A percentile compares a stretch with the other conserved stretches of the same genome.
Conservation (phyloP, 2,113 vertebrate genomes). For the Melospiza georgiana region DNA sequence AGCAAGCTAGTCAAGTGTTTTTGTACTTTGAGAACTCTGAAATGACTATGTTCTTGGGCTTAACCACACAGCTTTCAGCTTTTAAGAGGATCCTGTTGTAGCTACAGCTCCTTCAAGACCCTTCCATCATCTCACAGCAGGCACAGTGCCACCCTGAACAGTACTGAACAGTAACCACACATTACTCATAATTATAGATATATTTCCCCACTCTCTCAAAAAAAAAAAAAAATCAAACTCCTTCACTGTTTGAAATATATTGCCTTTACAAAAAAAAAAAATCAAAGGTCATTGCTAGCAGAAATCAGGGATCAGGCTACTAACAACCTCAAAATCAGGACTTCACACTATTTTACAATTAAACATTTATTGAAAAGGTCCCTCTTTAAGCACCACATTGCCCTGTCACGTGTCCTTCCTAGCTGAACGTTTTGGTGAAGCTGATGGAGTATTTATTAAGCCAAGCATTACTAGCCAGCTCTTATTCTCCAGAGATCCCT, state of each 20-base stretch:
- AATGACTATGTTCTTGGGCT: rapidly evolving
- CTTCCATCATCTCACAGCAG: not conserved
- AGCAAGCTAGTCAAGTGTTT: not conserved
- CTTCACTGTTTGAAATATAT: not conserved
- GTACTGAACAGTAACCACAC: not conserved
- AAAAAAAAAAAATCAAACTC: not conserved
- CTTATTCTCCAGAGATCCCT: not conserved
- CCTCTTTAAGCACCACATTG: not conserved
- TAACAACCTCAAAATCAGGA: not conserved
- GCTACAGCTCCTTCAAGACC: not conserved
- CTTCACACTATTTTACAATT: not conserved
- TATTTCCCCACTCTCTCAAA: rapidly evolving
- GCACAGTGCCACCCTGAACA: not conserved
- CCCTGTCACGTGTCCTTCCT: not conserved
- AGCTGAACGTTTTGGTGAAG: not conserved
- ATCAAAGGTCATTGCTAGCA: not conserved
- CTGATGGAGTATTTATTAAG: not conserved
- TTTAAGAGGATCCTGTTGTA: not conserved
- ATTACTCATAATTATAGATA: not conserved
- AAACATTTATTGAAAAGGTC: not conserved
- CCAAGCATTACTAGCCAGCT: not conserved
- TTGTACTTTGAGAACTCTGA: not conserved
- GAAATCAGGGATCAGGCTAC: not conserved
- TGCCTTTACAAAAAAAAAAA: not conserved
- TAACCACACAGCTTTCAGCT: not conserved